Evolutionary conservation across 2,888 invertebrate species (phyloP).

Genomic region (Linyphia triangularis): DNA sequence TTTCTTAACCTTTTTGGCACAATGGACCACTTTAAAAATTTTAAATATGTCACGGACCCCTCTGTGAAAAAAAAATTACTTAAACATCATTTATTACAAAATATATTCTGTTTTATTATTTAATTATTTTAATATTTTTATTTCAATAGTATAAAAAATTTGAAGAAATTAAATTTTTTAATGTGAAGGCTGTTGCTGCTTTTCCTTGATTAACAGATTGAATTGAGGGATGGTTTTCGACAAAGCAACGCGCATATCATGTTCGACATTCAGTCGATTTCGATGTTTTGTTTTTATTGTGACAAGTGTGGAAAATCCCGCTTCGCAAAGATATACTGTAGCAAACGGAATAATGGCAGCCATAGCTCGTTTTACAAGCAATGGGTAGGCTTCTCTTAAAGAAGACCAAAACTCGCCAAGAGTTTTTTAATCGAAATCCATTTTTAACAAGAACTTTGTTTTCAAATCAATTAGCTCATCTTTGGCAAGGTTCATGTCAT

Average conservation of each 20-base stretch:
- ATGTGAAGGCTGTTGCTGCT: slow-evolving; percentile 56
- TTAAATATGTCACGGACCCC: slow-evolving; percentile 57
- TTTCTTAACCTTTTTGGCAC: slow-evolving; percentile 63
- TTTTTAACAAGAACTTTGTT: not conserved
- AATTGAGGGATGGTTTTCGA: slow-evolving; percentile 59
- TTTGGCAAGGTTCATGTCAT: not conserved
- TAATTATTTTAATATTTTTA: slow-evolving; percentile 57
- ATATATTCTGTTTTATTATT: slow-evolving; percentile 56
- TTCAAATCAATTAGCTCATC: too few relatives aligned
- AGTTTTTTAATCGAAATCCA: too few relatives aligned
- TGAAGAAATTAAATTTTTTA: slow-evolving; percentile 57
- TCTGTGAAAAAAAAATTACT: slow-evolving; percentile 55
- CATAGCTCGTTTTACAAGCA: slow-evolving; percentile 64
- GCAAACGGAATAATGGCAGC: slow-evolving; percentile 63
- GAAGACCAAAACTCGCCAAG: too few relatives aligned
- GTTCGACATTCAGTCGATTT: slow-evolving; percentile 57
- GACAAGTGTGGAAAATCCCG: slow-evolving; percentile 57
- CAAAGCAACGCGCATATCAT: slow-evolving; percentile 56
- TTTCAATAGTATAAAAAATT: slow-evolving; percentile 47
- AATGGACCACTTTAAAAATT: slow-evolving; percentile 60
- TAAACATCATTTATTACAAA: slow-evolving; percentile 55
- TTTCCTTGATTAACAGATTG: slow-evolving; percentile 56
- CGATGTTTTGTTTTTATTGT: slow-evolving; percentile 64
- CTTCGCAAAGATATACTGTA: slow-evolving; percentile 60
- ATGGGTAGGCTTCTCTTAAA: slow-evolving; percentile 59